phyloP scores from a whole-genome alignment of 2,888 invertebrate genomes.

The Macrophya annulata region DNA sequence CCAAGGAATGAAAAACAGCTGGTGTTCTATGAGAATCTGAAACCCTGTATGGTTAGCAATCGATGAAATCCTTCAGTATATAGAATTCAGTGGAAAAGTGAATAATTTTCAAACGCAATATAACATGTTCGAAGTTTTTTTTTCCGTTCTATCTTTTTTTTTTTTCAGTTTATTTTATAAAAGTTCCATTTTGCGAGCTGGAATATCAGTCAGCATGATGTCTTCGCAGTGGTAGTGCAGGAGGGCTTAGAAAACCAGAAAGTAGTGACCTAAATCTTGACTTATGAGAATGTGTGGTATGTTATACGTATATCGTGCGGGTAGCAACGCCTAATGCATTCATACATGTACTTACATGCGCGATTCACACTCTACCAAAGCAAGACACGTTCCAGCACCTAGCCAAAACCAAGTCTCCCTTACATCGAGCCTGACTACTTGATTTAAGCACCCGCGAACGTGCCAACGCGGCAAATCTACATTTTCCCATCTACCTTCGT shows the following conservation, averaged over 20 bases:
- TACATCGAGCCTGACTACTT: conserved; percentile 47
- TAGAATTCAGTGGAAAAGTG: not conserved
- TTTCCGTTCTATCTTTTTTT: no score
- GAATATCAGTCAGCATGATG: conserved; percentile 12
- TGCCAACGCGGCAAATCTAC: conserved; percentile 51
- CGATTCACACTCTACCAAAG: conserved; percentile 17
- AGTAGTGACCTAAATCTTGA: conserved; percentile 37
- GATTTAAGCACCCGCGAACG: conserved; percentile 52
- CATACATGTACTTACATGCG: conserved; percentile 31
- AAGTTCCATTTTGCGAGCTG: not conserved
- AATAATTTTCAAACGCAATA: not conserved
- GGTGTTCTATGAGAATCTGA: not conserved
- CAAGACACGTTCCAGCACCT: conserved; percentile 38
- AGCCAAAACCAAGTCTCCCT: conserved; percentile 39
- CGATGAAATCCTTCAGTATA: not conserved
- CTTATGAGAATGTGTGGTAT: not conserved
- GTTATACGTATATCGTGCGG: conserved; percentile 1
- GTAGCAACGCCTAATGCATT: conserved; percentile 42
- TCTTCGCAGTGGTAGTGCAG: not conserved
- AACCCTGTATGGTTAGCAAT: not conserved
- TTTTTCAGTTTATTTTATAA: not conserved
- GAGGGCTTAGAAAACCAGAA: conserved; percentile 25
- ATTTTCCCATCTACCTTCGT: conserved; percentile 33
- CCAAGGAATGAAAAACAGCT: not conserved
- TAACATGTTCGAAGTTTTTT: not conserved